These are phyloP conservation scores for Ursus arctos DNA, from an alignment of 2,113 vertebrate species.

Conservation along the genomic window DNA sequence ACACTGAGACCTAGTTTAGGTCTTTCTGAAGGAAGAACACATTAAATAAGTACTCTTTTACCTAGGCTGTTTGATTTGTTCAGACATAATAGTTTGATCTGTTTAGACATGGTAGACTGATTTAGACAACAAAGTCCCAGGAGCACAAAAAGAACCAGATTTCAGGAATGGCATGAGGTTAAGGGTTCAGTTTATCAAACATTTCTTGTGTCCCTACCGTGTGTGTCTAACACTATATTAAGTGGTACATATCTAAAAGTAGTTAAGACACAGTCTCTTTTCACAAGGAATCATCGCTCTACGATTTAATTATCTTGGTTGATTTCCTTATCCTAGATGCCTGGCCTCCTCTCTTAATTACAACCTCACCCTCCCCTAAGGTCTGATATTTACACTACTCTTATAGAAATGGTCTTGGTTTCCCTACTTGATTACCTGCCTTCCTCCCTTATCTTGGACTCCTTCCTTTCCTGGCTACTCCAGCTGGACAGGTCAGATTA, in stretches of 20 bases:
- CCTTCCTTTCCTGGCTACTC: background rate
- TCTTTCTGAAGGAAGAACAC: constrained; percentile 2
- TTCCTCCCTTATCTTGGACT: background rate
- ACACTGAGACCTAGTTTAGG: background rate
- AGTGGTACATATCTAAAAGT: background rate
- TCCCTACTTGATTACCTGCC: background rate
- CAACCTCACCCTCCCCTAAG: background rate
- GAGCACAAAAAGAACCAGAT: background rate
- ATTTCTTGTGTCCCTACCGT: background rate
- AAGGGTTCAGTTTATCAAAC: background rate
- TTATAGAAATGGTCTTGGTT: background rate
- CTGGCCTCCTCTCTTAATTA: background rate
- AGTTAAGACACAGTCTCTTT: background rate
- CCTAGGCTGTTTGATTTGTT: background rate
- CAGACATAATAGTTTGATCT: background rate
- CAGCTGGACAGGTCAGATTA: background rate
- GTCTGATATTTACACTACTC: background rate
- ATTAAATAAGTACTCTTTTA: background rate
- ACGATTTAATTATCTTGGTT: background rate
- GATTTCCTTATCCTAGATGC: background rate
- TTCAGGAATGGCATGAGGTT: background rate
- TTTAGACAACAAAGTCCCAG: background rate
- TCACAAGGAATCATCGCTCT: background rate
- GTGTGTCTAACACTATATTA: background rate
- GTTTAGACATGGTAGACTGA: background rate